A percentile compares a stretch with the other conserved stretches of the same genome.
These are phyloP conservation scores for Nematostella vectensis DNA, from an alignment of 92 coral and sea anemone genomes.

Conservation along the genomic window DNA sequence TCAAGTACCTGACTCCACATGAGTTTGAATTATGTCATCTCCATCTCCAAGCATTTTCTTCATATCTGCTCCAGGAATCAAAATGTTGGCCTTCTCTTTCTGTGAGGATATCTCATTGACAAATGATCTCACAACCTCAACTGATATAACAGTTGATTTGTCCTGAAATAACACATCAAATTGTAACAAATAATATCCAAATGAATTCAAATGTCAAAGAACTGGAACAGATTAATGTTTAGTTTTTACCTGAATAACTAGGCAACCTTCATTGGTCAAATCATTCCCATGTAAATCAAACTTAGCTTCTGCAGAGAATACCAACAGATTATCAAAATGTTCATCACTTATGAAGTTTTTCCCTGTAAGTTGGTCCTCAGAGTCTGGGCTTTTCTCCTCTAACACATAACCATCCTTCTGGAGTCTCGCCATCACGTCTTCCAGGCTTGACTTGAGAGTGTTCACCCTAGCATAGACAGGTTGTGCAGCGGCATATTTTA, in stretches of 20 bases:
- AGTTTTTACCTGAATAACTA: constrained; percentile 82
- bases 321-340: constrained; percentile 77
- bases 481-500: constrained; percentile 72
- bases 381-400: constrained; percentile 41
- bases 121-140: constrained; percentile 67
- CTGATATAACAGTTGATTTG: constrained; percentile 72
- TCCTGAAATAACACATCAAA: constrained; percentile 40
- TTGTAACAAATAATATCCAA: not conserved
- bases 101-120: constrained; percentile 62
- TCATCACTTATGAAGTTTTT: constrained; percentile 63
- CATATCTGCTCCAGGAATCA: constrained; percentile 86
- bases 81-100: constrained; percentile 70
- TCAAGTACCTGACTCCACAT: constrained; percentile 90
- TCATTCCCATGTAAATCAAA: constrained; percentile 82
- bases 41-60: constrained; percentile 79
- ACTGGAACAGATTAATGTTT: not conserved
- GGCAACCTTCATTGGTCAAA: constrained; percentile 56
- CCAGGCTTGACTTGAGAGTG: constrained; percentile 48
- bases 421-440: constrained; percentile 48
- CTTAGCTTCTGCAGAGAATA: constrained; percentile 75
- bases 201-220: constrained; percentile 2
- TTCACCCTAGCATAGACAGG: constrained; percentile 87
- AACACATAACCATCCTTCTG: constrained; percentile 54
- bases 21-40: constrained; percentile 87
- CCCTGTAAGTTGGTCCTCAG: constrained; percentile 39